Percentiles rank a stretch among this genome's conserved stretches.
phyloP scores from a whole-genome alignment of 2,113 vertebrate genomes.

The Pycnonotus jocosus region DNA sequence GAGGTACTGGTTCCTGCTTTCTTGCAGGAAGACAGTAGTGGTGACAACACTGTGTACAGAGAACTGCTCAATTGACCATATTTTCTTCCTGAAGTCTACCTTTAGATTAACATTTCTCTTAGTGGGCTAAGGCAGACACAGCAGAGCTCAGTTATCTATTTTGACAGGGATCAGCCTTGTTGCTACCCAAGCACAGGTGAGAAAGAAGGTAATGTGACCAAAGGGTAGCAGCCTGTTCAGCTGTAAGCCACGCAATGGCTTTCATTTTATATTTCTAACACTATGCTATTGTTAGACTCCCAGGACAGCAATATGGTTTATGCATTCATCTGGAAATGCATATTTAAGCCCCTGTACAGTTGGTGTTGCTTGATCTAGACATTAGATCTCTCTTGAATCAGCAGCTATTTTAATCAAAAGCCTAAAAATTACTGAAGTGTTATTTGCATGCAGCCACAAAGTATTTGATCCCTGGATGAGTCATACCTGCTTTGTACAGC shows the following conservation, averaged over 20 bases:
- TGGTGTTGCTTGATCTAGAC: constrained; percentile 35
- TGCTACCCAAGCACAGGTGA: not conserved
- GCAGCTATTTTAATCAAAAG: constrained; percentile 49
- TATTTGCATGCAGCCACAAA: constrained; percentile 34
- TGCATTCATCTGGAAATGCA: constrained; percentile 49
- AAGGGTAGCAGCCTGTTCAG: not conserved
- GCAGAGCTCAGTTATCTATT: not conserved
- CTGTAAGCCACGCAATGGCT: not conserved
- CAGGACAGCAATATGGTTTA: not conserved
- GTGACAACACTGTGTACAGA: not conserved
- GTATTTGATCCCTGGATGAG: constrained; percentile 38
- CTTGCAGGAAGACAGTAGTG: not conserved
- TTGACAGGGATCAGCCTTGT: not conserved
- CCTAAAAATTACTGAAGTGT: constrained; percentile 27
- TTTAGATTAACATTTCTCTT: not conserved
- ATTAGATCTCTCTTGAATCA: constrained; percentile 20
- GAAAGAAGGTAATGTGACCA: not conserved
- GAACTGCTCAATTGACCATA: not conserved
- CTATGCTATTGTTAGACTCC: not conserved
- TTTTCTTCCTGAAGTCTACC: not conserved
- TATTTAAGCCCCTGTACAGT: constrained; percentile 16
- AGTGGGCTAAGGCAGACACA: not conserved
- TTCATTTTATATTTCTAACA: not conserved
- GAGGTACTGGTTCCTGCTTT: not conserved
- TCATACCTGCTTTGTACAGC: constrained; percentile 48